These are phyloP conservation scores for Microcaecilia unicolor DNA, from an alignment of 2,797 vertebrate species.

Conservation along the genomic window DNA sequence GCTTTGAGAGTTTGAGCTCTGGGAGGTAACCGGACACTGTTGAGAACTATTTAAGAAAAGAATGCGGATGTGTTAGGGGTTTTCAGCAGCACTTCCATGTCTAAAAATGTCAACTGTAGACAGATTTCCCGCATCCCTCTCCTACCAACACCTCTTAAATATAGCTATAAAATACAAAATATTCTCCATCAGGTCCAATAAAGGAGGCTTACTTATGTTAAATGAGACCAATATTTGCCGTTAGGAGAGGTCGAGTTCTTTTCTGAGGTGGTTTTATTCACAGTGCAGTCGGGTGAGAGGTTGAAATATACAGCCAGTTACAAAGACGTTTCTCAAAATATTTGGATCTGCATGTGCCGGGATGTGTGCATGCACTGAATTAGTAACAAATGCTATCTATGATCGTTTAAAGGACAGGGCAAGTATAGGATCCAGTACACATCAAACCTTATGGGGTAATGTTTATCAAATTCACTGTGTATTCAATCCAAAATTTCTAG, in stretches of 20 bases:
- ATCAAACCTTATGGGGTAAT: conserved; percentile 14
- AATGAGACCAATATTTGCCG: conserved; percentile 26
- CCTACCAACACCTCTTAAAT: conserved; percentile 35
- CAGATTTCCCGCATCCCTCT: conserved; percentile 48
- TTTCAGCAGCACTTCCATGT: conserved; percentile 50
- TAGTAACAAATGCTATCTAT: conserved; percentile 7
- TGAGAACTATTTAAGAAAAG: conserved; percentile 39
- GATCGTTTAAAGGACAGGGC: conserved; percentile 5
- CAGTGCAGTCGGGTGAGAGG: conserved; percentile 21
- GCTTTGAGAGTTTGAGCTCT: conserved; percentile 2
- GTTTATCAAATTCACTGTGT: conserved; percentile 26
- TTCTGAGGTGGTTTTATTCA: conserved; percentile 38
- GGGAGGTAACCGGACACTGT: conserved; percentile 33
- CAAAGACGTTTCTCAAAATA: neutral
- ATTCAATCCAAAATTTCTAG: conserved; percentile 9
- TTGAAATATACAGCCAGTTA: conserved; percentile 22
- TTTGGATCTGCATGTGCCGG: neutral
- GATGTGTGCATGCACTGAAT: neutral
- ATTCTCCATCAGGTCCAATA: conserved; percentile 29
- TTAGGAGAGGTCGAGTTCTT: conserved; percentile 28
- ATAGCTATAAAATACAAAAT: conserved; percentile 44
- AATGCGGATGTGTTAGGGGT: conserved; percentile 38
- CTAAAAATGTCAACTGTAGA: conserved; percentile 45
- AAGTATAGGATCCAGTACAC: conserved; percentile 8
- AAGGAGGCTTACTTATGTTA: conserved; percentile 34